Conservation (phyloP, 2,113 vertebrate species). For the Morone chrysops region DNA sequence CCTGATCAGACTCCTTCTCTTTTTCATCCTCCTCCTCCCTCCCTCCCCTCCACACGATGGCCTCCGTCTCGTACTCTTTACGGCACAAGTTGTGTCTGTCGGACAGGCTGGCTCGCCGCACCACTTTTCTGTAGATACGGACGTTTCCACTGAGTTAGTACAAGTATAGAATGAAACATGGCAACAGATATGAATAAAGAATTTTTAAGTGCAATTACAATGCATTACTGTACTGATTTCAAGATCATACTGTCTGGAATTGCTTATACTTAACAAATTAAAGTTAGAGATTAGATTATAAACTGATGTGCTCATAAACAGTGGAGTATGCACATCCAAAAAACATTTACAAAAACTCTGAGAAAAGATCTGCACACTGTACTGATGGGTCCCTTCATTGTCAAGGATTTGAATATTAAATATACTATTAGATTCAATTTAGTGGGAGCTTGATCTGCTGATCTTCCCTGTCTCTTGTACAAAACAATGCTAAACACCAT, state of each 20-base stretch:
- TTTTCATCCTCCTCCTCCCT: slow-evolving; percentile 84
- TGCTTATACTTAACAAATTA: neutral
- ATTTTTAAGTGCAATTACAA: neutral
- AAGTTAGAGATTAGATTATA: no score
- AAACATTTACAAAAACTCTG: neutral
- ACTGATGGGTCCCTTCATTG: no score
- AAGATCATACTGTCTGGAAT: neutral
- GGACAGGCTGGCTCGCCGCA: slow-evolving; percentile 94
- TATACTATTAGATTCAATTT: no score
- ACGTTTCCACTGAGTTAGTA: slow-evolving; percentile 19
- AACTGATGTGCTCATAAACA: no score
- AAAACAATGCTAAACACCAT: neutral
- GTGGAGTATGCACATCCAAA: neutral
- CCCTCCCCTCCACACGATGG: slow-evolving; percentile 95
- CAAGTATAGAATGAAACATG: neutral
- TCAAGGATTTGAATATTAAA: no score
- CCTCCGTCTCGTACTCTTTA: slow-evolving; percentile 97
- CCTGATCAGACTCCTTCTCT: slow-evolving; percentile 91
- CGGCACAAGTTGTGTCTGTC: slow-evolving; percentile 96
- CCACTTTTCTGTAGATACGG: slow-evolving; percentile 90
- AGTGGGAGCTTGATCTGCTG: neutral
- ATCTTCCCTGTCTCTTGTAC: neutral
- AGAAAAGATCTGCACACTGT: no score
- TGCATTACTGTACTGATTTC: neutral
- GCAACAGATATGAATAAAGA: neutral